Evolutionary conservation across 2,888 invertebrate species (phyloP).

Genomic region (Cerastis leucographa): DNA sequence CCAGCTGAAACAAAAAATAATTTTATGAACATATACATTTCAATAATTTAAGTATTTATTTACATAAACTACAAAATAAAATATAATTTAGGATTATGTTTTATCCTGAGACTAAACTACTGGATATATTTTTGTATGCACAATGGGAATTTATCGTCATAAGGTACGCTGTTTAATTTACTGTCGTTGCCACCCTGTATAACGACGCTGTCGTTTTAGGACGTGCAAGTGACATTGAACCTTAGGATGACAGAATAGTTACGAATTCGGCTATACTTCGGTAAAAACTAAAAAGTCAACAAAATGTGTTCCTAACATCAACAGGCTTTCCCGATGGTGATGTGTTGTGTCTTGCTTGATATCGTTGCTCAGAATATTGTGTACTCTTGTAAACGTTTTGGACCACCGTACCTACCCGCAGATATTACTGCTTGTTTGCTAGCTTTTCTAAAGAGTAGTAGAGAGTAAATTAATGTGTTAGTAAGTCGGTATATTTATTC

Average conservation of each 20-base stretch:
- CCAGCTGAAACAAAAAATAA: slow-evolving; percentile 74
- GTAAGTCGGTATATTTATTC: background rate
- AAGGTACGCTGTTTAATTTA: no score
- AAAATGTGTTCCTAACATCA: background rate
- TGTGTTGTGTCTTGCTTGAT: background rate
- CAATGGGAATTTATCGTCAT: no score
- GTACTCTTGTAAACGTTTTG: background rate
- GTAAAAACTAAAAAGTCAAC: background rate
- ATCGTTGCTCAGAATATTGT: background rate
- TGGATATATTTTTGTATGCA: no score
- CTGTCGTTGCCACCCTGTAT: no score
- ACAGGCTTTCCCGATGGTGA: background rate
- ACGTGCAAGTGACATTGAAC: background rate
- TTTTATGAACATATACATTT: no score
- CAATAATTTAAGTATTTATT: no score
- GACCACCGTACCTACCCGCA: background rate
- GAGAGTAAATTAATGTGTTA: background rate
- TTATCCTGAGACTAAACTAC: no score
- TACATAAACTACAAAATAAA: no score
- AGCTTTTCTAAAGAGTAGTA: no score
- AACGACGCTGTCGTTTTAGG: background rate
- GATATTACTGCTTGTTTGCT: background rate
- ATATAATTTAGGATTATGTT: no score
- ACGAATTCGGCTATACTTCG: no score
- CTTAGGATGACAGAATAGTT: no score